Evolutionary conservation across 2,797 vertebrate genomes (phyloP), one percentile per base, ranked within the genome.

Genomic region (Pseudocheirus occidentalis): DNA sequence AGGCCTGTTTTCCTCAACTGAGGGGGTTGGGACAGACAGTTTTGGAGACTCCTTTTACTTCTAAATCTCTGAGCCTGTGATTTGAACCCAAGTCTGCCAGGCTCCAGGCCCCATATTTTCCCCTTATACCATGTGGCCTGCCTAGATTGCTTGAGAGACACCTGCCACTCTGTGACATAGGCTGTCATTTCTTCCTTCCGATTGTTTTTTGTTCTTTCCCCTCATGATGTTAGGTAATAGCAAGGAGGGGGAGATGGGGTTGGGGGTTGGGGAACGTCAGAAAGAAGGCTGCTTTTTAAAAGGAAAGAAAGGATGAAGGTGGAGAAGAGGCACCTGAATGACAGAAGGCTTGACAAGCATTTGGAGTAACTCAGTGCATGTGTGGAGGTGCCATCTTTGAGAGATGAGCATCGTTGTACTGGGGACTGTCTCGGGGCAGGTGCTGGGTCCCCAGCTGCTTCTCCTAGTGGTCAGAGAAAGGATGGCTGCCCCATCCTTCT

Each of bases 151-250:
- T 96, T 96, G 95, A 92, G 90, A 95, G 92, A 87, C 66, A 96
- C 89, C 66, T 94, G 34, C 52, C 96, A 95, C 66, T 95, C 94
- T 95, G 54, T 92, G 92, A 94, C 94, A 94, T 91, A 92, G 90
- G 87, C 93, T n/a, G 24, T 92, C 93, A 81, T 94, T 90, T 96
- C 94, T 93, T 81, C 94, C 52, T 93, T 90, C 87, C 40, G 92
- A 92, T 97, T 96, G 90, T 96, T 97, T 97, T 46, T 46, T 46
- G 40, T 87, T 81, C 73, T 81, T 97, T 96, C 94, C 92, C 95
- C 96, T 93, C 95, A 5, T 66, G 73, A 56, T 56, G 56, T 97
- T 94, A 97, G 97, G 97, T 96, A 97, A 96, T 94, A 94, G 91
- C 91, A 55, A 92, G 94, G 92, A 94, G 91, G 40, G 91, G 90